Conservation (phyloP, 2,888 invertebrate genomes). For the Leptura quadrifasciata region DNA sequence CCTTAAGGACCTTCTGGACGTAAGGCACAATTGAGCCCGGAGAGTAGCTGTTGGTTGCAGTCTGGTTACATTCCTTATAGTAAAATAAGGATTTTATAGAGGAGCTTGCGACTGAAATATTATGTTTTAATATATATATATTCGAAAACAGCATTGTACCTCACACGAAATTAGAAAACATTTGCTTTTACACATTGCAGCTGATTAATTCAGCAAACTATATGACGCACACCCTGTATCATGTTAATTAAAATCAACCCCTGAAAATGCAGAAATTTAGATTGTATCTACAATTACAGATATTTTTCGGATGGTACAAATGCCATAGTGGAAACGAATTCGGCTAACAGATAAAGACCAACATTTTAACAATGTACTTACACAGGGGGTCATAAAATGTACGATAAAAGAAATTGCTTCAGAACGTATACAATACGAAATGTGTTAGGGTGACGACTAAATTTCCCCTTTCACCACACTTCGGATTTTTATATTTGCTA, state of each 20-base stretch:
- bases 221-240: no score
- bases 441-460: slow-evolving; percentile 49
- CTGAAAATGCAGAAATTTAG: background rate
- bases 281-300: background rate
- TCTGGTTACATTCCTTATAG: no score
- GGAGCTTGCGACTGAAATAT: no score
- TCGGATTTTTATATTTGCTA: slow-evolving; percentile 24
- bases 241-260: background rate
- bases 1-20: no score
- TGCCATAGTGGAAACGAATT: slow-evolving; percentile 35
- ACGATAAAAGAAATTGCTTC: slow-evolving; percentile 54
- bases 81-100: no score
- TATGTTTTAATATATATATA: no score
- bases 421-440: slow-evolving; percentile 51
- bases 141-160: no score
- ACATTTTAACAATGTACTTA: slow-evolving; percentile 53
- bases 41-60: no score
- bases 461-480: slow-evolving; percentile 48
- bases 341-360: slow-evolving; percentile 45
- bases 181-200: no score
- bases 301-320: background rate
- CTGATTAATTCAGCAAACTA: no score
- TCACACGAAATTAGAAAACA: no score
- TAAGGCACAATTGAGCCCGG: no score
- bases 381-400: slow-evolving; percentile 47